Conservation (phyloP, 2,888 invertebrate species). For the Psylliodes chrysocephalus region DNA sequence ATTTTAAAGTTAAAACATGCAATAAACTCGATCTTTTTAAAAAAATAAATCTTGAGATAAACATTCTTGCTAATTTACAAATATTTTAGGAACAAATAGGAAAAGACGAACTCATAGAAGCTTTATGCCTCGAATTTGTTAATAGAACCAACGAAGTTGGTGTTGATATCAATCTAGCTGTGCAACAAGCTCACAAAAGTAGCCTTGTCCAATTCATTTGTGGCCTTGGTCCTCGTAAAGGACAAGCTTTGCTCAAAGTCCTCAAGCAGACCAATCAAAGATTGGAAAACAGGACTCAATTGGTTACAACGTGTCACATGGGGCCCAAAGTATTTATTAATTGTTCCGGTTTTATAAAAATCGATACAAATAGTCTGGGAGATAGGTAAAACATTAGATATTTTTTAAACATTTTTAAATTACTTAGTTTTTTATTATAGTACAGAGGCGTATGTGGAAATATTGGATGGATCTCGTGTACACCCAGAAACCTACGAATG, state of each 20-base stretch:
- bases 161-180: constrained; percentile 94
- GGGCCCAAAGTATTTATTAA: constrained; percentile 96
- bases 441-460: constrained; percentile 95
- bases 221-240: constrained; percentile 96
- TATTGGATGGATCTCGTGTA: constrained; percentile 95
- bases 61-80: too few species aligned
- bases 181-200: constrained; percentile 87
- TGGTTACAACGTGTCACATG: constrained; percentile 96
- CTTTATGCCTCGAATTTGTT: constrained; percentile 88
- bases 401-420: background rate
- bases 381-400: constrained; percentile 67
- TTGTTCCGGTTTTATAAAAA: constrained; percentile 98
- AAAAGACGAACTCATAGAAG: constrained; percentile 88
- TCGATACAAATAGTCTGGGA: constrained; percentile 94
- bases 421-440: too few species aligned
- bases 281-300: constrained; percentile 92
- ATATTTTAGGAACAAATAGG: constrained; percentile 78
- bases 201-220: constrained; percentile 96
- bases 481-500: constrained; percentile 99
- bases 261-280: constrained; percentile 92
- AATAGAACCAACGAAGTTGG: constrained; percentile 98
- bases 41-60: too few species aligned
- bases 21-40: too few species aligned
- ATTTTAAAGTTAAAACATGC: too few species aligned
- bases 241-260: constrained; percentile 84